These are phyloP conservation scores for Rugalucina vietnamica DNA, from an alignment of 2,888 invertebrate genomes.

Conservation along the genomic window DNA sequence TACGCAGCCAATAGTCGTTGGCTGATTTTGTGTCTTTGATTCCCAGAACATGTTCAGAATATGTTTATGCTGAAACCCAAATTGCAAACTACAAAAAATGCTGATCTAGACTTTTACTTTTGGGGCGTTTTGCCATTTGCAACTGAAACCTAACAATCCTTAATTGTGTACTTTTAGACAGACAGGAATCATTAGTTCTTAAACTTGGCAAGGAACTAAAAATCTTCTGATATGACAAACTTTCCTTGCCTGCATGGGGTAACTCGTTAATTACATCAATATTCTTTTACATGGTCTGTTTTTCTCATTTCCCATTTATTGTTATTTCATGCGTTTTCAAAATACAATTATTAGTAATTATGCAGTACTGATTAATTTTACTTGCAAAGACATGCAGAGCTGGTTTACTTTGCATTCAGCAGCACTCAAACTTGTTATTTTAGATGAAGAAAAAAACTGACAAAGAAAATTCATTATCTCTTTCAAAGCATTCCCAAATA, in stretches of 20 bases:
- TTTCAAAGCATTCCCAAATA: background rate
- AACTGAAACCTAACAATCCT: too few species aligned
- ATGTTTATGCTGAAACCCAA: too few species aligned
- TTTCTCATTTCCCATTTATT: background rate
- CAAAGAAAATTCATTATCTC: too few species aligned
- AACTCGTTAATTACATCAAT: constrained; percentile 1
- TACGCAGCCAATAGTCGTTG: too few species aligned
- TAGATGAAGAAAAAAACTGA: background rate
- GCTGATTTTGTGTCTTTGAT: too few species aligned
- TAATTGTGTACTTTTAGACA: too few species aligned
- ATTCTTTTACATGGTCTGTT: background rate
- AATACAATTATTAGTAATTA: background rate
- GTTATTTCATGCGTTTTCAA: background rate
- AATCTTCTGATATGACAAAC: background rate
- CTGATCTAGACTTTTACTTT: too few species aligned
- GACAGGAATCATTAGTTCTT: too few species aligned
- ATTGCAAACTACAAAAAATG: too few species aligned
- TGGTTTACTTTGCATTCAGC: background rate
- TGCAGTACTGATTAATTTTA: background rate
- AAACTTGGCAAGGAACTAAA: background rate
- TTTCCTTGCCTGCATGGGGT: background rate
- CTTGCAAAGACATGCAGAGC: background rate
- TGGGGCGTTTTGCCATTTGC: too few species aligned
- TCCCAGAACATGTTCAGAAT: too few species aligned
- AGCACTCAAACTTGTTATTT: background rate